phyloP scores from a whole-genome alignment of 2,797 vertebrate species.

The Tauraco hartlaubi region DNA sequence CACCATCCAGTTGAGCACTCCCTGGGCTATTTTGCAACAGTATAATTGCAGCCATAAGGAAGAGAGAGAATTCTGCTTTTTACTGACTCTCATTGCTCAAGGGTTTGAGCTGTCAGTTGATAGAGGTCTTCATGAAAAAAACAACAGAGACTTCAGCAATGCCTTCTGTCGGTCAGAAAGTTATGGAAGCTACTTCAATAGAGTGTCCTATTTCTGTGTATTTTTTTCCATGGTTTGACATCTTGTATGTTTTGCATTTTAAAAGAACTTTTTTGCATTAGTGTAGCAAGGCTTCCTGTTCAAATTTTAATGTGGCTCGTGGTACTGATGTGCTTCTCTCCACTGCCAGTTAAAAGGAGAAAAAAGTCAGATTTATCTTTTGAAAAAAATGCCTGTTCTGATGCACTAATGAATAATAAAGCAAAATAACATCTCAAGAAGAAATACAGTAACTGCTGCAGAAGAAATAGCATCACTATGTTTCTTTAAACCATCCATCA shows the following conservation, averaged over 20 bases:
- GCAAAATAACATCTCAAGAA: neutral
- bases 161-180: neutral
- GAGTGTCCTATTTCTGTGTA: neutral
- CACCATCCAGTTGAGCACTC: neutral
- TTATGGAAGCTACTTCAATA: neutral
- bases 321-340: neutral
- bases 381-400: neutral
- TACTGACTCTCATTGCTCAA: neutral
- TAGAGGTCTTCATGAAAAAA: neutral
- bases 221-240: neutral
- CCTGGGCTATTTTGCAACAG: neutral
- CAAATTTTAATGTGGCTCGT: conserved; percentile 21
- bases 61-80: neutral
- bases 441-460: neutral
- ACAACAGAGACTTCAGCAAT: neutral
- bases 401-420: neutral
- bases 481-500: neutral
- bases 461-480: neutral
- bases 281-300: neutral
- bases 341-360: neutral
- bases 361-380: neutral
- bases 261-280: neutral
- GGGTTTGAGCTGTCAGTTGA: neutral
- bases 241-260: neutral
- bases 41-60: neutral